These are phyloP conservation scores for Schizothorax lantsangensis DNA, from an alignment of 2,797 vertebrate species.

Conservation along the genomic window DNA sequence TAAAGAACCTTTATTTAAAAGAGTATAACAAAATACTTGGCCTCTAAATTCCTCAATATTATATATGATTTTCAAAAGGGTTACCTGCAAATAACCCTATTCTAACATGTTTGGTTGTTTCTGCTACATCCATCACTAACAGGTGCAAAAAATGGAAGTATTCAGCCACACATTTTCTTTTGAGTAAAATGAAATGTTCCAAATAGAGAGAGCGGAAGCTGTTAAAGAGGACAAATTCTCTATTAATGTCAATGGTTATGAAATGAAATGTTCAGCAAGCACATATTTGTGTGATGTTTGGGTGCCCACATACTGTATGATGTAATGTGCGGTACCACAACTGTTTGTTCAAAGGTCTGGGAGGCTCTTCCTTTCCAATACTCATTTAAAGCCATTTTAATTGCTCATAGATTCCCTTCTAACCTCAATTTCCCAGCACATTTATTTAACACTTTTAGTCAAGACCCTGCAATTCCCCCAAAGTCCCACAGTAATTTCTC, in stretches of 20 bases:
- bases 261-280: slow-evolving; percentile 5
- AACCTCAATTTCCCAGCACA: slow-evolving; percentile 71
- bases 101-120: neutral
- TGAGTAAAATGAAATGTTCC: neutral
- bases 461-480: slow-evolving; percentile 55
- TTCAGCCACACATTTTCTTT: neutral
- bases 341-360: slow-evolving; percentile 69
- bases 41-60: neutral
- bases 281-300: neutral
- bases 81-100: neutral
- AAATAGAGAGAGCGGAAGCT: neutral
- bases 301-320: slow-evolving; percentile 28
- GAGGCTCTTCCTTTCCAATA: slow-evolving; percentile 67
- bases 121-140: neutral
- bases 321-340: slow-evolving; percentile 72
- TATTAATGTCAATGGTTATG: neutral
- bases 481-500: slow-evolving; percentile 72
- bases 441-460: slow-evolving; percentile 70
- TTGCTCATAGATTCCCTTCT: slow-evolving; percentile 72
- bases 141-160: neutral
- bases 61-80: neutral
- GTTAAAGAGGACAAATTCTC: neutral
- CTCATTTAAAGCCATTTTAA: slow-evolving; percentile 75
- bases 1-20: no score
- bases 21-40: neutral